Evolutionary conservation across 2,888 invertebrate genomes (phyloP).

Genomic region (Ferrisia virgata): DNA sequence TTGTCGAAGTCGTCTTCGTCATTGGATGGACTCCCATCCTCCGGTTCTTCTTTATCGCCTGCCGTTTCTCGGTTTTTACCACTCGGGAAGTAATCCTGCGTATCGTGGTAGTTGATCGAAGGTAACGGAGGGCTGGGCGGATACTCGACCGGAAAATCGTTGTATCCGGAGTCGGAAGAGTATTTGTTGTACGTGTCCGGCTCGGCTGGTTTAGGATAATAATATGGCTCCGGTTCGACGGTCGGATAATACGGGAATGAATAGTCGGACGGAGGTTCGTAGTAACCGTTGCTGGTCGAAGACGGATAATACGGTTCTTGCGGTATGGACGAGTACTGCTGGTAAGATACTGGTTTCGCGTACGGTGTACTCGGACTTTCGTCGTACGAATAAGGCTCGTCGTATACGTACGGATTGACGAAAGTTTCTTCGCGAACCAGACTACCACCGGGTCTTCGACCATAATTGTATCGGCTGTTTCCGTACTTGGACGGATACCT

Average conservation of each 20-base stretch:
- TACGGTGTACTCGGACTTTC: neutral
- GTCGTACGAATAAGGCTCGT: constrained; percentile 7
- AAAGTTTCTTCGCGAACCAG: neutral
- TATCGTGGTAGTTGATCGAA: neutral
- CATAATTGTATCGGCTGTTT: neutral
- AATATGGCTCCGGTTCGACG: neutral
- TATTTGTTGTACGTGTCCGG: neutral
- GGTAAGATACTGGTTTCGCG: constrained; percentile 1
- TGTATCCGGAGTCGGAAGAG: neutral
- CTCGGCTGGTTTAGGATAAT: constrained; percentile 1
- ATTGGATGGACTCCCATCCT: constrained; percentile 7
- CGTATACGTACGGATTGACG: neutral
- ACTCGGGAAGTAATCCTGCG: neutral
- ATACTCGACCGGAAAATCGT: neutral
- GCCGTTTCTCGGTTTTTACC: neutral
- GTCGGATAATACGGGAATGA: constrained; percentile 3
- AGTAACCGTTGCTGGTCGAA: neutral
- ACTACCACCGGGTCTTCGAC: neutral
- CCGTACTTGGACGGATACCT: neutral
- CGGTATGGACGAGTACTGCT: neutral
- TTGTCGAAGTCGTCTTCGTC: neutral
- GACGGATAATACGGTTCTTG: neutral
- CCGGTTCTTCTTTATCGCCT: neutral
- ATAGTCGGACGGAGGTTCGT: neutral
- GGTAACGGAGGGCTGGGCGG: neutral